Conservation (phyloP, 2,113 vertebrate genomes). For the Chinchilla lanigera region DNA sequence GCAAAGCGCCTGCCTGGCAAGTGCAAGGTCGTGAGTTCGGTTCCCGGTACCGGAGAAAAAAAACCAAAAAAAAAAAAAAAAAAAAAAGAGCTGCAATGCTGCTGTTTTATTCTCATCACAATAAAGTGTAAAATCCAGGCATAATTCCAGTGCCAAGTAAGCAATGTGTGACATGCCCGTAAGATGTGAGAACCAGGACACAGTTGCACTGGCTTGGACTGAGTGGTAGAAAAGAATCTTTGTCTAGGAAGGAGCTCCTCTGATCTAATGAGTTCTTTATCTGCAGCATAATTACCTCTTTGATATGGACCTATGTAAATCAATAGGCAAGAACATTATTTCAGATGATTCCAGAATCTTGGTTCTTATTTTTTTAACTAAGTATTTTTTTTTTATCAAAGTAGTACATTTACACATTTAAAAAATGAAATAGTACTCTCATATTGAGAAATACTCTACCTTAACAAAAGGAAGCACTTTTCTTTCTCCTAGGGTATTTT, state of each 20-base stretch:
- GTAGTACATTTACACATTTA: background rate
- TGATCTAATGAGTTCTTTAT: background rate
- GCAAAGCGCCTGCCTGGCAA: no score
- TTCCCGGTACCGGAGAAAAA: no score
- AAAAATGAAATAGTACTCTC: background rate
- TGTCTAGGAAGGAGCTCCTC: background rate
- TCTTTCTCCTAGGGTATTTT: background rate
- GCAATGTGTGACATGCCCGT: background rate
- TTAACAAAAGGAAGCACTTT: background rate
- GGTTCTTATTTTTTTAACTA: background rate
- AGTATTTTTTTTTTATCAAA: slow-evolving; percentile 24
- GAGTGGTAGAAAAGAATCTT: background rate
- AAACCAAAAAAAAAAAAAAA: no score
- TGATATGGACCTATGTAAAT: background rate
- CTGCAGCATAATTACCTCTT: background rate
- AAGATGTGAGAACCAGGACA: background rate
- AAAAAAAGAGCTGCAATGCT: background rate
- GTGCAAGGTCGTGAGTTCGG: no score
- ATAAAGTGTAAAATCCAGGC: background rate
- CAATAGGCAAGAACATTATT: background rate
- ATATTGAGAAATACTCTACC: background rate
- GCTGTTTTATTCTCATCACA: background rate
- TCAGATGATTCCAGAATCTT: background rate
- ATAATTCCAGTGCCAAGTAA: background rate
- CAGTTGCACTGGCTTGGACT: background rate